phyloP scores from a whole-genome alignment of 2,797 vertebrate species.

The Rhinogobio ventralis region DNA sequence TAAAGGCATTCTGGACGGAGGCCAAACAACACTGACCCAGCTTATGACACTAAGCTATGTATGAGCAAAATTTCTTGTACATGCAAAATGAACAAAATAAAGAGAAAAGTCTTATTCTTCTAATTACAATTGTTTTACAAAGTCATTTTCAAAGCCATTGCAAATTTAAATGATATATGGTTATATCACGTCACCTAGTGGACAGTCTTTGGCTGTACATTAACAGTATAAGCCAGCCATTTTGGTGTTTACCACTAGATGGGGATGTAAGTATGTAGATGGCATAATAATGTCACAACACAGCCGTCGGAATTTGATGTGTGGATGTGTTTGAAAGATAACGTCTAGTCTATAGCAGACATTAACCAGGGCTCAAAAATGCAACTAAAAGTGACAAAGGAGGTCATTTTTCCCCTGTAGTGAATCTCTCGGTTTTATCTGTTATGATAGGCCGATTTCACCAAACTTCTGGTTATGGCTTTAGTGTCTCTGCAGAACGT shows the following conservation, averaged over 20 bases:
- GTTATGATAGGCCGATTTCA: background rate
- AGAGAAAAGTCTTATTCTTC: background rate
- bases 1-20: background rate
- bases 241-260: conserved; percentile 11
- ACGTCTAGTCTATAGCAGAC: background rate
- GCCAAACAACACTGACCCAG: background rate
- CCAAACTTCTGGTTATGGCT: background rate
- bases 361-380: background rate
- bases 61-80: background rate
- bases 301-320: no score
- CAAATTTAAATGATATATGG: background rate
- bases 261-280: background rate
- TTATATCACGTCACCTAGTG: conserved; percentile 26
- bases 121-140: background rate
- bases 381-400: background rate
- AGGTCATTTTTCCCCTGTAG: background rate
- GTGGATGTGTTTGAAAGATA: background rate
- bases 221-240: background rate
- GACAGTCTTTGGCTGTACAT: conserved; percentile 50
- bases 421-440: background rate
- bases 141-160: background rate
- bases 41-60: background rate
- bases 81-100: background rate
- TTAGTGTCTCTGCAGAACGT: background rate
- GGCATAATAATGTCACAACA: background rate